Evolutionary conservation across 1,140 invertebrate species (phyloP).

Genomic region (Bactericera cockerelli): DNA sequence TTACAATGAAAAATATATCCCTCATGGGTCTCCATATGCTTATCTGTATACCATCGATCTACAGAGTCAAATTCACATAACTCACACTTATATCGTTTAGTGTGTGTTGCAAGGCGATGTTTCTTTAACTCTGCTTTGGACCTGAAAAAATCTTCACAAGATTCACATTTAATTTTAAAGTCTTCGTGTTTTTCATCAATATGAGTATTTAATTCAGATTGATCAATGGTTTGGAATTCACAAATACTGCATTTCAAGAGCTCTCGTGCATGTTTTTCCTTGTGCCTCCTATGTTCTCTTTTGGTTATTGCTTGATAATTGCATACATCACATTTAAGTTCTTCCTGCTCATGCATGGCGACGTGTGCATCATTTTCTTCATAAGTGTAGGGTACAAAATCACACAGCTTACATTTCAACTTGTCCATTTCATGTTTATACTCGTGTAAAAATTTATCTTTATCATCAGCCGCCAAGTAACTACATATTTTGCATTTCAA

Average conservation of each 20-base stretch:
- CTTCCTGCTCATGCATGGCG: not conserved
- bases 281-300: not conserved
- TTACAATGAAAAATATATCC: not conserved
- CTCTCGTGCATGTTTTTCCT: not conserved
- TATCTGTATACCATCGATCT: not conserved
- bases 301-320: conserved; percentile 1
- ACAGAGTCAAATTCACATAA: conserved; percentile 3
- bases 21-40: not conserved
- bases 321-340: not conserved
- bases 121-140: not conserved
- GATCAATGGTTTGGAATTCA: not conserved
- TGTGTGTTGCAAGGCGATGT: not conserved
- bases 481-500: not conserved
- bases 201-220: not conserved
- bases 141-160: not conserved
- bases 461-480: not conserved
- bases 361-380: not conserved
- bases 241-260: not conserved
- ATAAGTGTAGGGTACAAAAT: not conserved
- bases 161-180: not conserved
- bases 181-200: not conserved
- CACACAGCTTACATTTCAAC: not conserved
- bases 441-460: not conserved
- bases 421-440: conserved; percentile 1
- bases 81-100: not conserved